Evolutionary conservation across 2,113 vertebrate genomes (phyloP), one percentile per base, ranked within the genome.

Genomic region (Lasiurus borealis): DNA sequence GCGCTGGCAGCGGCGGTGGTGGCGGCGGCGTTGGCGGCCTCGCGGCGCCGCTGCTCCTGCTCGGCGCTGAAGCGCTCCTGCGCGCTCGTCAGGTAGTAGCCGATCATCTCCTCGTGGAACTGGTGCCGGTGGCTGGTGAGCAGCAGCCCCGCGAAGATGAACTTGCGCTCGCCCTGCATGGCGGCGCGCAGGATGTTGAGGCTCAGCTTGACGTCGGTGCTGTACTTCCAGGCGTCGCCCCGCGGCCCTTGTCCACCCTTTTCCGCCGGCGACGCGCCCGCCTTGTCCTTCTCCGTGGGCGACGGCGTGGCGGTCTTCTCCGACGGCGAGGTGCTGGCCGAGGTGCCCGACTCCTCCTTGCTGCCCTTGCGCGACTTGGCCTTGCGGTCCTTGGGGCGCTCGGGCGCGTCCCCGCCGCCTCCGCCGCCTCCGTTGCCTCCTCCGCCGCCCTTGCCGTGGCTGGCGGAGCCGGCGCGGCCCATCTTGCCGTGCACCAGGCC

Each of bases 91-190:
- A 99, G 98, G 97, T 99, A 99, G 98, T 99, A 99, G 97, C 98
- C 99, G 83, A 99, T 99, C 99, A 99, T 99, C 98, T 99, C 99
- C 98, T 99, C 99, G 0, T 99, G 99, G 98, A 99, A 99, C 98
- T 99, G 99, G 97, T 99, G 99, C 57, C 99, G 98, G 94, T 99
- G 99, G 98, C 99, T 99, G 97, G 99, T 99, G 97, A 99, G 98
- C 90, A 99, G 98, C 68, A 99, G 99, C 88, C 99, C 99, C 0
- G 99, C 99, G 92, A 99, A 99, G 97, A 99, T 99, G 98, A 99
- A 99, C 97, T 99, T 99, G 48, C 99, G 99, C 97, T 99, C 99
- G 9, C 99, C 99, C 96, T 99, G 99, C 99, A 99, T 99, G 98
- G 99, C 99, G 34, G 99, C 99, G 92, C 99, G 98, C 97, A 99